Conservation (phyloP, 1,140 invertebrate genomes). For the Pseudomyrmex pallidus region DNA sequence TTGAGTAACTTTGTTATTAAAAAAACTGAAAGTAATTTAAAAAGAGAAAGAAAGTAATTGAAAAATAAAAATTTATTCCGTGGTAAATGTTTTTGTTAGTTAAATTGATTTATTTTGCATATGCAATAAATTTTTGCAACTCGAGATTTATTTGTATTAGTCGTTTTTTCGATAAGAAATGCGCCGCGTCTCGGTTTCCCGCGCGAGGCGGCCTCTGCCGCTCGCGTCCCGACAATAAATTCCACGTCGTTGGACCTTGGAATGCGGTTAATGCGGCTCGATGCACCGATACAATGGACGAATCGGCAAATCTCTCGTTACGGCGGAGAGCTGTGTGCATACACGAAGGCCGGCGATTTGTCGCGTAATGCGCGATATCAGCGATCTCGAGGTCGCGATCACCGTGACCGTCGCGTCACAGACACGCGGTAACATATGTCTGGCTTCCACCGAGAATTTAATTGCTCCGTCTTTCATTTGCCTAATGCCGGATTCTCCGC, state of each 20-base stretch:
- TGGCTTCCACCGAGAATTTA: constrained; percentile 82
- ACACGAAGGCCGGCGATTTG: constrained; percentile 70
- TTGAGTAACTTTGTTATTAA: not conserved
- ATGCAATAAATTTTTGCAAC: no score
- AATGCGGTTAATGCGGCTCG: constrained; percentile 39
- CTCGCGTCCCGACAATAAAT: constrained; percentile 42
- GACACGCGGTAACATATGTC: constrained; percentile 81
- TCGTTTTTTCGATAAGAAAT: not conserved
- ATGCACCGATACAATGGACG: constrained; percentile 43
- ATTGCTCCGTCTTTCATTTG: constrained; percentile 79
- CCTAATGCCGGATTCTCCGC: constrained; percentile 60
- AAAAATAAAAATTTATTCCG: no score
- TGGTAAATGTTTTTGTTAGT: no score
- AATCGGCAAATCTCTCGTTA: constrained; percentile 64
- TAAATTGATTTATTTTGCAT: no score
- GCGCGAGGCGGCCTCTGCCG: constrained; percentile 7
- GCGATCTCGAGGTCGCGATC: constrained; percentile 82
- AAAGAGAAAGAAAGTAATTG: not conserved
- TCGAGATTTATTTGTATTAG: no score
- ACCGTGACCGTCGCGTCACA: constrained; percentile 79
- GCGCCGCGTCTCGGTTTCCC: not conserved
- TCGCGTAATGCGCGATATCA: constrained; percentile 82
- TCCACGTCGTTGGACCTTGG: constrained; percentile 33
- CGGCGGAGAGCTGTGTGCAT: constrained; percentile 31
- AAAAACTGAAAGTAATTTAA: not conserved